Evolutionary conservation across 2,888 invertebrate species (phyloP).

Genomic region (Volucella zonaria): DNA sequence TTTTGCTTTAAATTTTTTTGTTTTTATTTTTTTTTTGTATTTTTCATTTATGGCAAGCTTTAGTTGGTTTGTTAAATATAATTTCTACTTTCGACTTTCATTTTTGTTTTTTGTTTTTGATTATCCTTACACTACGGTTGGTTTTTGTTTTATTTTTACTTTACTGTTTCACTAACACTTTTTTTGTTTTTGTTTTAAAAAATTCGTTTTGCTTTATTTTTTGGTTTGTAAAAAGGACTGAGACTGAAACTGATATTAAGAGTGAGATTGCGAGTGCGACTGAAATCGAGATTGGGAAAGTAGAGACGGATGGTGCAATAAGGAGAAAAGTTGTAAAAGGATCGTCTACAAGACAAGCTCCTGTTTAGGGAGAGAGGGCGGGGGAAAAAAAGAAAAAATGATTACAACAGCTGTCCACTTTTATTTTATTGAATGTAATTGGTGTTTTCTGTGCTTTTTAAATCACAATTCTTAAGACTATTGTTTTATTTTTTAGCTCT

Average conservation of each 20-base stretch:
- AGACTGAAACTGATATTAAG: no score
- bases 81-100: slow-evolving; percentile 53
- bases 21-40: no score
- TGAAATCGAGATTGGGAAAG: not conserved
- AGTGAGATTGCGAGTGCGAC: no score
- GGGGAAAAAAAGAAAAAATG: slow-evolving; percentile 20
- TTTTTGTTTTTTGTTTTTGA: not conserved
- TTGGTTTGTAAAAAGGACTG: slow-evolving; percentile 25
- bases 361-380: not conserved
- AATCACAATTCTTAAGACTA: slow-evolving; percentile 69
- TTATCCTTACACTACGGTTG: slow-evolving; percentile 53
- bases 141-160: slow-evolving; percentile 37
- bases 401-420: slow-evolving; percentile 58
- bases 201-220: slow-evolving; percentile 39
- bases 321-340: slow-evolving; percentile 49
- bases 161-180: slow-evolving; percentile 69
- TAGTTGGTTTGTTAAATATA: slow-evolving; percentile 46
- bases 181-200: slow-evolving; percentile 29
- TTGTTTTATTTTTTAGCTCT: slow-evolving; percentile 36
- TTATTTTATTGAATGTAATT: slow-evolving; percentile 65
- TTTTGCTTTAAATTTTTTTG: slow-evolving; percentile 28
- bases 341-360: not conserved
- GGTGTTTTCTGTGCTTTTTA: slow-evolving; percentile 66
- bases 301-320: slow-evolving; percentile 51
- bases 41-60: slow-evolving; percentile 68